These are phyloP conservation scores for Himantopus leucocephalus DNA, from an alignment of 2,113 vertebrate genomes.

Conservation along the genomic window DNA sequence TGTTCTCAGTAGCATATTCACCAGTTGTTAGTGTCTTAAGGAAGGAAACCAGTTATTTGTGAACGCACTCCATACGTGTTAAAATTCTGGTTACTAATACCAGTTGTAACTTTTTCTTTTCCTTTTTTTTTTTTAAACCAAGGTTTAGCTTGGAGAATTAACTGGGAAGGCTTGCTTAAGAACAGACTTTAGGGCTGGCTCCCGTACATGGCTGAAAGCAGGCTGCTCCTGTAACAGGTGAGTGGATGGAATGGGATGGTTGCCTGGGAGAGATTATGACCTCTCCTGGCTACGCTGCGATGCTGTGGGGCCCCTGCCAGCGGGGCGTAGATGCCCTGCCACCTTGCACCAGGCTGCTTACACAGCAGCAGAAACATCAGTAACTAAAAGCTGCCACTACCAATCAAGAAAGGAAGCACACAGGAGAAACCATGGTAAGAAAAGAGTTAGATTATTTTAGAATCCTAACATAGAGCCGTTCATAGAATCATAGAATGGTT, in stretches of 20 bases:
- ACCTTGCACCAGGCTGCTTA: not conserved
- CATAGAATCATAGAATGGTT: not conserved
- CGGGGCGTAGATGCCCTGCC: not conserved
- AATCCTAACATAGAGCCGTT: not conserved
- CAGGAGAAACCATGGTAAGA: constrained; percentile 3
- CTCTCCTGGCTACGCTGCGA: constrained; percentile 20
- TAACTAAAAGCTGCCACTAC: constrained; percentile 34
- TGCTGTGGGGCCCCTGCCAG: not conserved
- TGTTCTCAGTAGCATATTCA: not conserved
- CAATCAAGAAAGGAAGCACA: not conserved
- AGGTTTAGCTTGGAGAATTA: not conserved
- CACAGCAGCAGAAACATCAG: constrained; percentile 39
- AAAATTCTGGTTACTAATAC: not conserved
- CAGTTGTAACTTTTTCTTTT: not conserved
- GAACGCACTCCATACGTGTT: rapidly evolving
- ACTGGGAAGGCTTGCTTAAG: not conserved
- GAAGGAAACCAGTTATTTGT: not conserved
- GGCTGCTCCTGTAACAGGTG: not conserved
- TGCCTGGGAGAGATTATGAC: constrained; percentile 46
- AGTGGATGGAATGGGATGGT: not conserved
- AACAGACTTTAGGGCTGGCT: not conserved
- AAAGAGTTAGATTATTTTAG: not conserved
- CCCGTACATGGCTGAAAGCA: not conserved
- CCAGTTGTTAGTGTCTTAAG: not conserved
- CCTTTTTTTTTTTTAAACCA: too few species aligned